A percentile compares a stretch with the other conserved stretches of the same genome.
Evolutionary conservation across 2,797 vertebrate species (phyloP).

Genomic region (Helicolenus hilgendorfi): DNA sequence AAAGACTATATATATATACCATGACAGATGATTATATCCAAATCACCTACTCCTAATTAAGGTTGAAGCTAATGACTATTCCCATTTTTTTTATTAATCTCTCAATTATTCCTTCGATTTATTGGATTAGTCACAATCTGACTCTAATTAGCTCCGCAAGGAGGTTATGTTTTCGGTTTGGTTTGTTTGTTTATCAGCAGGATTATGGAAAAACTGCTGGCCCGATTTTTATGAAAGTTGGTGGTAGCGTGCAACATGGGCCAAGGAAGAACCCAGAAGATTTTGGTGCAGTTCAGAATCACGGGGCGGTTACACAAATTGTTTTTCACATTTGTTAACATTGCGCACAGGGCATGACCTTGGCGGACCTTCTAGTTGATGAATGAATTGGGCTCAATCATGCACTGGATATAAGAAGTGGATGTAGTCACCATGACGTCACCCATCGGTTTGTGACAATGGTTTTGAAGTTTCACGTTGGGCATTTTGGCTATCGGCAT

Average conservation of each 20-base stretch:
- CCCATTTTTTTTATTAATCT: background rate
- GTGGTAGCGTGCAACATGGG: background rate
- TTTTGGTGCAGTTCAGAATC: background rate
- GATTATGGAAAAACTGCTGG: background rate
- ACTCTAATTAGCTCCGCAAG: background rate
- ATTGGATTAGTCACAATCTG: background rate
- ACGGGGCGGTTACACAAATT: background rate
- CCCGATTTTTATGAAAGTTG: background rate
- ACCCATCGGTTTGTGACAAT: fast-evolving
- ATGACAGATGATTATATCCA: background rate
- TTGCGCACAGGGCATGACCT: background rate
- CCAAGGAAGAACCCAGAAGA: background rate
- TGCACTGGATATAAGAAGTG: background rate
- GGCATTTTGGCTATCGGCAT: background rate
- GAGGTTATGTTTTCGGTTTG: background rate
- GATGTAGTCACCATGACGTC: background rate
- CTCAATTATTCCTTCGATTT: background rate
- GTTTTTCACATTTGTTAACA: background rate
- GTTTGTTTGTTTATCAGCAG: background rate
- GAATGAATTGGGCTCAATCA: background rate
- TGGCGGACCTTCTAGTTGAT: background rate
- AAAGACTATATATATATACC: background rate
- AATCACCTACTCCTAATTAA: background rate
- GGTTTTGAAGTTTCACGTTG: background rate
- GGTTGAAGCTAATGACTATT: background rate